Conservation (phyloP, 2,113 vertebrate genomes). For the Lanius collurio region DNA sequence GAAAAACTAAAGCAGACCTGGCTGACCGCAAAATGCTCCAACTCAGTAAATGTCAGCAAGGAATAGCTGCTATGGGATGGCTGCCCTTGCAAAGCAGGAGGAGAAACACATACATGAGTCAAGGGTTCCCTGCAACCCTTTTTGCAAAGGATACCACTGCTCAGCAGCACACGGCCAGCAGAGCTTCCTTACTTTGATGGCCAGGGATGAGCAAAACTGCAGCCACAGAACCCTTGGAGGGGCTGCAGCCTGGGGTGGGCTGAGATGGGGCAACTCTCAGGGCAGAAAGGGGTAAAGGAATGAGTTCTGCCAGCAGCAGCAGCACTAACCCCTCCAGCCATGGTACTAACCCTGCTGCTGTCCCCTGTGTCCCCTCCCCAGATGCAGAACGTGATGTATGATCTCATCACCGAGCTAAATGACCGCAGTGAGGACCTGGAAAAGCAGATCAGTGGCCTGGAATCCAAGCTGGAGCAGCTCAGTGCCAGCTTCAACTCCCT, state of each 20-base stretch:
- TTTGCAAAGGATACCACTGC: not conserved
- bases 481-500: constrained; percentile 86
- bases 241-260: not conserved
- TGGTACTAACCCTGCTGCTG: not conserved
- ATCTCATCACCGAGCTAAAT: constrained; percentile 96
- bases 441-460: constrained; percentile 93
- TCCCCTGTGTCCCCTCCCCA: constrained; percentile 33
- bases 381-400: constrained; percentile 99
- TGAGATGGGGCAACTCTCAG: not conserved
- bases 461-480: constrained; percentile 93
- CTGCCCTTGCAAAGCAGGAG: not conserved
- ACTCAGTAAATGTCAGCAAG: not conserved
- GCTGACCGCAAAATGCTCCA: not conserved
- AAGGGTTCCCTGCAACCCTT: not conserved
- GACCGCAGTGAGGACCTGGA: constrained; percentile 97
- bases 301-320: rapidly evolving
- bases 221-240: not conserved
- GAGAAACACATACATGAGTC: not conserved
- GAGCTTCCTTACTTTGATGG: not conserved
- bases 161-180: not conserved
- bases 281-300: not conserved
- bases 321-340: not conserved
- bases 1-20: not conserved
- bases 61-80: not conserved
- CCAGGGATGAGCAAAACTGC: not conserved